Evolutionary conservation across 2,888 invertebrate species (phyloP).

Genomic region (Polydrusus cervinus): DNA sequence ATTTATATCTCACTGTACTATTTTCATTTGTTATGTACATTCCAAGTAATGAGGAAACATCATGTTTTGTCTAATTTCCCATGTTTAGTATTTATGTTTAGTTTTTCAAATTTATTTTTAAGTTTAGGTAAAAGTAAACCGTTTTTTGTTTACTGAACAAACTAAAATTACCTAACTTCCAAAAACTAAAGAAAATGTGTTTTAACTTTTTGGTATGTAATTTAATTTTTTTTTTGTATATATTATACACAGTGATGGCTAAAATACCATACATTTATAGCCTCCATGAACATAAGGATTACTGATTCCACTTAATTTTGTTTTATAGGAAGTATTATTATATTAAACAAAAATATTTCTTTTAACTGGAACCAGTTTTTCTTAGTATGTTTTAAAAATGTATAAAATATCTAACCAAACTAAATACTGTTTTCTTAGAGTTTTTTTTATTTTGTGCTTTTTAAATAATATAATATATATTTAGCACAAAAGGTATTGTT

Average conservation of each 20-base stretch:
- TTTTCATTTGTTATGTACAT: conserved; percentile 31
- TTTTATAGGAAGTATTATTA: conserved; percentile 1
- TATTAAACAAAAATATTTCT: background rate
- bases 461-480: background rate
- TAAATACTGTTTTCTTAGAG: background rate
- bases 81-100: conserved; percentile 33
- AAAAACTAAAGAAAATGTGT: background rate
- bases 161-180: conserved; percentile 4
- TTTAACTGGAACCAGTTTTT: conserved; percentile 5
- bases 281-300: background rate
- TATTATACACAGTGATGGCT: background rate
- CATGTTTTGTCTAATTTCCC: background rate
- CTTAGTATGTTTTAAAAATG: background rate
- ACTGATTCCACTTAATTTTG: background rate
- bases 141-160: background rate
- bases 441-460: background rate
- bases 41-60: conserved; percentile 17
- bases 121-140: conserved; percentile 4
- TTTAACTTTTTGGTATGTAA: background rate
- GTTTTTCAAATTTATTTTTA: conserved; percentile 1
- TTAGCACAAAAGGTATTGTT: background rate
- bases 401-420: conserved; percentile 11
- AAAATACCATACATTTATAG: background rate
- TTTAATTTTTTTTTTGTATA: background rate
- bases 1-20: background rate